Conservation (phyloP, 2,113 vertebrate genomes). For the Riparia riparia region DNA sequence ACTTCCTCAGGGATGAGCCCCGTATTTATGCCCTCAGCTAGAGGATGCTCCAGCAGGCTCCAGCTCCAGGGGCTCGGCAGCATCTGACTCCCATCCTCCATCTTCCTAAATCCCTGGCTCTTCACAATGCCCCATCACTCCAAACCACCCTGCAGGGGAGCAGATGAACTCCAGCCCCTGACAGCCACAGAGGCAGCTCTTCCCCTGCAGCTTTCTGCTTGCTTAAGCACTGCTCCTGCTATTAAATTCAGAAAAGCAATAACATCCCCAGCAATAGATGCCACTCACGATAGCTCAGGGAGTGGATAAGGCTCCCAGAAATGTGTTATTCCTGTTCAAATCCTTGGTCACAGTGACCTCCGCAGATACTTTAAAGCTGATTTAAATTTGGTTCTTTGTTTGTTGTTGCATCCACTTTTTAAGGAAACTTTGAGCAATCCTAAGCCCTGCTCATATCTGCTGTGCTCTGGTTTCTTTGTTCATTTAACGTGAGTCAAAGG, state of each 20-base stretch:
- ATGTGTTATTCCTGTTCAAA: not conserved
- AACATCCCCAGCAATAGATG: conserved; percentile 35
- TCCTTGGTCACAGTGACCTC: conserved; percentile 56
- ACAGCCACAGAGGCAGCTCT: not conserved
- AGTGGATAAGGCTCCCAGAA: conserved; percentile 2
- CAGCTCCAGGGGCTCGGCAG: not conserved
- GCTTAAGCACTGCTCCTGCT: not conserved
- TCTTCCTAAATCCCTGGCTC: not conserved
- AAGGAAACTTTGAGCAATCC: not conserved
- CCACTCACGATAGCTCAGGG: not conserved
- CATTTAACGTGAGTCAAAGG: not conserved
- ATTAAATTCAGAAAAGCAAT: conserved; percentile 15
- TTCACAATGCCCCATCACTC: not conserved
- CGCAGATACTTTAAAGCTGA: not conserved
- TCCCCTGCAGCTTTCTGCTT: not conserved
- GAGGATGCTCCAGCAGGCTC: not conserved
- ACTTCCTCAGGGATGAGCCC: not conserved
- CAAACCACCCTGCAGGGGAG: not conserved
- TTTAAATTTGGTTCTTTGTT: not conserved
- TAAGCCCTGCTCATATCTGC: not conserved
- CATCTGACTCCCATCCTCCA: not conserved
- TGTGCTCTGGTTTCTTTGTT: not conserved
- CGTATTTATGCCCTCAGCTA: not conserved
- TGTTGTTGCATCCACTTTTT: not conserved
- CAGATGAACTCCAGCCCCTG: fast-evolving